Evolutionary conservation across 2,113 vertebrate genomes (phyloP).

Genomic region (Okapia johnstoni): DNA sequence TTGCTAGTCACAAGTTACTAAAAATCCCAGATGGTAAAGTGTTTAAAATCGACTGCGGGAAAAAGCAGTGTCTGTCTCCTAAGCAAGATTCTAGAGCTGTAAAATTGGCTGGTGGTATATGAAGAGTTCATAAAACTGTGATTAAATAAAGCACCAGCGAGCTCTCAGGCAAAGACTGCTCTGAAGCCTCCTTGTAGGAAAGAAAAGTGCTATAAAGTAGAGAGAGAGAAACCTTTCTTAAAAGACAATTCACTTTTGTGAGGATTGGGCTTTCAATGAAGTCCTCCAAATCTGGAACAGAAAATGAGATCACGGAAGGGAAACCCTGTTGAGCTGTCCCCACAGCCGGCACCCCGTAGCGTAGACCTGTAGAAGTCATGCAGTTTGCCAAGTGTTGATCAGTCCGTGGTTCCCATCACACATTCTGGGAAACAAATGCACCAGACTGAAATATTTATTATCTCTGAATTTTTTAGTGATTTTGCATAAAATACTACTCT

Average conservation of each 20-base stretch:
- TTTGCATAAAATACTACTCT: background rate
- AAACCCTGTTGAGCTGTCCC: background rate
- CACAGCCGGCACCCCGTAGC: rapidly evolving
- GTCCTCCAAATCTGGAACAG: background rate
- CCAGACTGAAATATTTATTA: background rate
- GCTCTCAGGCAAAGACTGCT: background rate
- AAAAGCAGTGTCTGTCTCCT: conserved; percentile 45
- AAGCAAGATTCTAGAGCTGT: conserved; percentile 32
- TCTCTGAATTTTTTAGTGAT: background rate
- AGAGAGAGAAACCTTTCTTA: background rate
- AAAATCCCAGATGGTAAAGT: conserved; percentile 18
- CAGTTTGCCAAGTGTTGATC: background rate
- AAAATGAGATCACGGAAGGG: background rate
- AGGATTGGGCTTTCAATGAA: background rate
- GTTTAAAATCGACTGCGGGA: background rate
- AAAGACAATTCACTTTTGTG: background rate
- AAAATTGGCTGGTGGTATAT: conserved; percentile 43
- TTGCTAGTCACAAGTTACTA: conserved; percentile 28
- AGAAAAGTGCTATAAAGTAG: background rate
- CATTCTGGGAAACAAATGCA: background rate
- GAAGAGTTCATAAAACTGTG: conserved; percentile 62
- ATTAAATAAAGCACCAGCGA: conserved; percentile 56
- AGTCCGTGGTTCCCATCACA: background rate
- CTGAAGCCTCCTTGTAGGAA: background rate
- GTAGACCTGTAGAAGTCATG: background rate